Base-by-base conservation (phyloP, 64 coral and sea anemone genomes). In the Porites australiensis region DNA sequence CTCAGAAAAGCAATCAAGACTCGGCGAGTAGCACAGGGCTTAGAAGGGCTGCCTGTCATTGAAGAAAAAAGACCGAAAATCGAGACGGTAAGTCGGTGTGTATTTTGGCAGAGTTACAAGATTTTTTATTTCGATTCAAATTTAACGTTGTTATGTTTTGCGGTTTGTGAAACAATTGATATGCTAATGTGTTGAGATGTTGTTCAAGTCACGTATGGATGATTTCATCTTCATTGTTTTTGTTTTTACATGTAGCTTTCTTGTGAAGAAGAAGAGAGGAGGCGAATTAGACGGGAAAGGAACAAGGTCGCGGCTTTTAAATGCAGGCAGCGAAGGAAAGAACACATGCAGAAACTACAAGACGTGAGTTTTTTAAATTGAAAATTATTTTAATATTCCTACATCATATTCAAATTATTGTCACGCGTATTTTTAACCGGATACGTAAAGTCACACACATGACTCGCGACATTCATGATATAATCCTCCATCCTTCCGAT, bases 221-320 rank as follows among this genome's bases (percentile, higher is more conserved):
- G 2, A 52, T 58, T n/a, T 44, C 51, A 61, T 43, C 58, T 52
- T 37, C 27, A 37, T 37, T 37, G 27, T 37, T 37, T 37, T 37
- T 82, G 46, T 8, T 44, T 6, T 82, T 22, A 22, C 50, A 82
- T 75, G 62, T 67, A 99, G 98, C 91, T 99, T 3, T 91, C 98
- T 44, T 74, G 80, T 48, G 94, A 93, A 77, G 98, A 99, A 63
- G 87, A 96, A 60, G 98, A 99, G 55, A 99, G 91, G 74, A 51
- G 98, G 79, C 62, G 91, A 44, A 82, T 96, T 58, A 59, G 98
- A 88, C 91, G 98, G 91, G 98, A 99, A 75, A 75, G 98, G 86
- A 99, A 99, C 70, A 99, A 99, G 78, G 46, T 96, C 27, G 98
- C 98, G 11, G 98, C 98, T 22, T 99, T 93, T 53, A 96, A 93